A percentile compares a stretch with the other conserved stretches of the same genome.
phyloP scores from a whole-genome alignment of 92 coral and sea anemone genomes.

The Epizoanthus fatuus region DNA sequence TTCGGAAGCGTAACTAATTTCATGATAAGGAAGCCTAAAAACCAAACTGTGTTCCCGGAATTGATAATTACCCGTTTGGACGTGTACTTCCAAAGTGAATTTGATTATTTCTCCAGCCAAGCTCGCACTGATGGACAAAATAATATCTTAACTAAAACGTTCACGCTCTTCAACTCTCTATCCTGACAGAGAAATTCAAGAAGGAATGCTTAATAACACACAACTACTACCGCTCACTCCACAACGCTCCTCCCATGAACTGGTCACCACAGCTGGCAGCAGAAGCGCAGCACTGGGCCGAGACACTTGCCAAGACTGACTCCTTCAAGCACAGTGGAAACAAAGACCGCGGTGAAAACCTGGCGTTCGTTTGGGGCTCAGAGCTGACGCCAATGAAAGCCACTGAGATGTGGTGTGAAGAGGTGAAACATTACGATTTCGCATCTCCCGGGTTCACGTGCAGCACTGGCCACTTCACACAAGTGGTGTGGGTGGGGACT shows the following conservation, averaged over 20 bases:
- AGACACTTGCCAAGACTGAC: conserved; percentile 82
- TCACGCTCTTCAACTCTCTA: conserved; percentile 11
- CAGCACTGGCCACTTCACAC: conserved; percentile 93
- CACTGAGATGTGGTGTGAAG: conserved; percentile 96
- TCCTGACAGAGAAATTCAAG: conserved; percentile 87
- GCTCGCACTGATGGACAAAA: too few relatives aligned
- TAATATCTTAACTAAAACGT: too few relatives aligned
- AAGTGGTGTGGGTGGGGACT: conserved; percentile 89
- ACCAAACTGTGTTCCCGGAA: too few relatives aligned
- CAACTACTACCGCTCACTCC: conserved; percentile 98
- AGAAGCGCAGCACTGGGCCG: conserved; percentile 97
- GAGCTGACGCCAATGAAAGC: conserved; percentile 92
- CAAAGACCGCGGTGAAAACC: conserved; percentile 92
- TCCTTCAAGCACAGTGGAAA: conserved; percentile 91
- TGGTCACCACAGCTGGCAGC: conserved; percentile 90
- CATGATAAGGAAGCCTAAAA: too few relatives aligned
- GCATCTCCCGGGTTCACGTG: conserved; percentile 91
- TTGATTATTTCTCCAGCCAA: too few relatives aligned
- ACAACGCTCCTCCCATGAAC: conserved; percentile 87
- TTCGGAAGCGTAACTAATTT: too few relatives aligned
- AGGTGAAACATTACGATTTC: conserved; percentile 87
- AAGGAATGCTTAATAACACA: conserved; percentile 95
- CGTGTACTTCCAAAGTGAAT: too few relatives aligned
- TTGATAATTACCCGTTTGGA: too few relatives aligned
- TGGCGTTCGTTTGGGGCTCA: conserved; percentile 90